phyloP scores from a whole-genome alignment of 2,113 vertebrate species.

The Orientallactaga bullata region DNA sequence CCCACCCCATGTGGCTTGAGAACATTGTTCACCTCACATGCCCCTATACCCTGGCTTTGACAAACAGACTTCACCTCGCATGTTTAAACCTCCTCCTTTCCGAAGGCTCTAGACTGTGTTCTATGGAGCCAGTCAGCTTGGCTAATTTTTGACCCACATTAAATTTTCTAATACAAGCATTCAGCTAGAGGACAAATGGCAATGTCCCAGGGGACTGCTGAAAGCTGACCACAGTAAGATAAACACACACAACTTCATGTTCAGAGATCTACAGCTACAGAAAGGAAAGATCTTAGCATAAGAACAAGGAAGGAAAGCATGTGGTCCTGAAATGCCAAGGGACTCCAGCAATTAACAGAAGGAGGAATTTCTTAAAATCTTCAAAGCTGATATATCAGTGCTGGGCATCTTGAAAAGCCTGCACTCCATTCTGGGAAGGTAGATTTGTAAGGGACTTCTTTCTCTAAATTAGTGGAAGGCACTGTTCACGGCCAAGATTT shows the following conservation, averaged over 20 bases:
- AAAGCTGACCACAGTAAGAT: slow-evolving; percentile 79
- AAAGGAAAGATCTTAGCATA: slow-evolving; percentile 38
- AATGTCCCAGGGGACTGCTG: slow-evolving; percentile 82
- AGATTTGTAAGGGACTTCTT: neutral
- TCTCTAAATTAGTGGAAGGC: neutral
- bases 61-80: slow-evolving; percentile 63
- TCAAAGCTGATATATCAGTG: neutral
- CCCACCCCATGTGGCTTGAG: neutral
- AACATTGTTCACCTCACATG: neutral
- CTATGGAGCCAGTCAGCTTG: slow-evolving; percentile 73
- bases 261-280: slow-evolving; percentile 77
- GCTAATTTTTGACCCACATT: slow-evolving; percentile 81
- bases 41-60: slow-evolving; percentile 17
- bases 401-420: slow-evolving; percentile 44
- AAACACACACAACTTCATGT: slow-evolving; percentile 81
- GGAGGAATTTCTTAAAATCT: slow-evolving; percentile 61
- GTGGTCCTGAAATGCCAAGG: slow-evolving; percentile 43
- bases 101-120: slow-evolving; percentile 65
- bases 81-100: slow-evolving; percentile 81
- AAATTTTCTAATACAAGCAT: slow-evolving; percentile 84
- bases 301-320: slow-evolving; percentile 70
- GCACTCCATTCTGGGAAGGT: slow-evolving; percentile 9
- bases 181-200: slow-evolving; percentile 77
- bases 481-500: neutral
- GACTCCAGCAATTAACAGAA: slow-evolving; percentile 50